Percentiles rank a stretch among this genome's conserved stretches.
phyloP scores from a whole-genome alignment of 1,140 invertebrate species.

The Macrotrachela quadricornifera region DNA sequence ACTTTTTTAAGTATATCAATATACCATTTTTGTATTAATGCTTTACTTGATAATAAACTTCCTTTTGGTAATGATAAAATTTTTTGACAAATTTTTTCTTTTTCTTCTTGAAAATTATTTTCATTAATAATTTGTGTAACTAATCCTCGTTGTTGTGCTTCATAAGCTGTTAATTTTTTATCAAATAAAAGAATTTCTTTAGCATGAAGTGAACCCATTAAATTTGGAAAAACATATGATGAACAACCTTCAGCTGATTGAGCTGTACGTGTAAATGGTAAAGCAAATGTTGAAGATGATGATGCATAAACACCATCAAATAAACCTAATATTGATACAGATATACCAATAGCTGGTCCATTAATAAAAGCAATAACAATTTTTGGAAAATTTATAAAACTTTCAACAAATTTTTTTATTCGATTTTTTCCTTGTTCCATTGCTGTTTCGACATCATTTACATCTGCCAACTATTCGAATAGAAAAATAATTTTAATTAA shows the following conservation, averaged over 20 bases:
- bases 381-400: conserved; percentile 68
- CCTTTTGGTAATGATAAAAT: conserved; percentile 15
- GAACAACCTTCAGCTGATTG: conserved; percentile 62
- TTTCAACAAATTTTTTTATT: too few species aligned
- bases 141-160: conserved; percentile 48
- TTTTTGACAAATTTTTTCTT: conserved; percentile 17
- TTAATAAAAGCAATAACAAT: conserved; percentile 66
- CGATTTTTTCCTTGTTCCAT: too few species aligned
- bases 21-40: conserved; percentile 1
- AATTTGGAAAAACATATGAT: conserved; percentile 52
- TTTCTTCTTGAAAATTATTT: conserved; percentile 29
- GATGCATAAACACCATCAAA: conserved; percentile 71
- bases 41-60: background rate
- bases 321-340: conserved; percentile 53
- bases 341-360: conserved; percentile 73
- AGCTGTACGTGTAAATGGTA: conserved; percentile 58
- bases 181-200: conserved; percentile 56
- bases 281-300: conserved; percentile 48
- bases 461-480: too few species aligned
- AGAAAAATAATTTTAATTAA: too few species aligned
- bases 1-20: conserved; percentile 31
- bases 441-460: too few species aligned
- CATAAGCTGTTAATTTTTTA: conserved; percentile 48
- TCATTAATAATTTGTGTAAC: conserved; percentile 43
- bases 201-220: conserved; percentile 35